Evolutionary conservation across 2,113 vertebrate species (phyloP).

Genomic region (Chelonoidis abingdonii): DNA sequence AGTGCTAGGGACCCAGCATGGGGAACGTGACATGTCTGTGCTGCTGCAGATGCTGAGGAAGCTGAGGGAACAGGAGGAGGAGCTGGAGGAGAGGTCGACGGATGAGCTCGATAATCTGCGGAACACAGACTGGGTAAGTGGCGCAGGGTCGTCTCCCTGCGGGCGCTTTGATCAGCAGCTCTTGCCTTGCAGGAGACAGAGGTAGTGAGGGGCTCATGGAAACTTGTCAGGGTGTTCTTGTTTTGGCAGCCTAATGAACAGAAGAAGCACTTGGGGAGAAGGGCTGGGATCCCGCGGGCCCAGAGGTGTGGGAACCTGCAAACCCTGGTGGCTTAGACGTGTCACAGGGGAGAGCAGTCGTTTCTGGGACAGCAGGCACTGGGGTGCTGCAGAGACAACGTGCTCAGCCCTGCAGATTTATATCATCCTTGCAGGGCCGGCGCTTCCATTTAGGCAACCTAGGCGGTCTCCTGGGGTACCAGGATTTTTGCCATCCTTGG

Average conservation of each 20-base stretch:
- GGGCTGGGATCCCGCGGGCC: background rate
- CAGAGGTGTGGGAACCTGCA: background rate
- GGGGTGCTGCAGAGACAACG: too few species aligned
- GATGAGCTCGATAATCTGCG: constrained; percentile 88
- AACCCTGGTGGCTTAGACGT: background rate
- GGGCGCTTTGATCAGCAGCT: background rate
- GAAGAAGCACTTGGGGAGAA: background rate
- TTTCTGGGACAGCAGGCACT: background rate
- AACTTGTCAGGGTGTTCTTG: background rate
- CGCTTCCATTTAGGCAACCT: too few species aligned
- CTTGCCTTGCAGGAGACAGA: too few species aligned
- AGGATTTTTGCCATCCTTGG: too few species aligned
- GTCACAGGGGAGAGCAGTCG: background rate
- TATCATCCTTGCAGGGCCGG: background rate
- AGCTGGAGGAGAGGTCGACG: constrained; percentile 71
- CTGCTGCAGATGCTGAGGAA: constrained; percentile 89
- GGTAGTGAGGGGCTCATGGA: background rate
- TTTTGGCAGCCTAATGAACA: background rate
- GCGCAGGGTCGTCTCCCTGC: fast-evolving
- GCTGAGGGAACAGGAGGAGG: constrained; percentile 85
- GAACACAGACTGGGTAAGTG: constrained; percentile 92
- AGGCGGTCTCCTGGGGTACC: too few species aligned
- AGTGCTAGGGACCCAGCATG: background rate
- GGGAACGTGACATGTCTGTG: background rate
- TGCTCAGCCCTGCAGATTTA: too few species aligned